Percentiles rank a stretch among this genome's conserved stretches.
Conservation (phyloP, 1,140 invertebrate genomes). For the Bombus superbus region DNA sequence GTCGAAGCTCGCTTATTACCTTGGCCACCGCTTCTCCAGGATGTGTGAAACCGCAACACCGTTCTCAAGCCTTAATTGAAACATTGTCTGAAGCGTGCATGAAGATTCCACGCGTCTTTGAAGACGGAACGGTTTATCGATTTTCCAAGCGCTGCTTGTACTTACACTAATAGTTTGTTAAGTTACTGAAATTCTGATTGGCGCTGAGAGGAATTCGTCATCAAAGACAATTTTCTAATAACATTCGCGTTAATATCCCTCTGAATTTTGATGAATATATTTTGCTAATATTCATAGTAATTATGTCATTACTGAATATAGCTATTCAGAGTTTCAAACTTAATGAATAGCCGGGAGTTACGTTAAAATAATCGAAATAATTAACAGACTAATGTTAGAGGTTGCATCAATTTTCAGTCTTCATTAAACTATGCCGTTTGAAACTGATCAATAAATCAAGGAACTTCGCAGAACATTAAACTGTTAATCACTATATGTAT, state of each 20-base stretch:
- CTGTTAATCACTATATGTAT: background rate
- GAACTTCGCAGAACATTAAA: background rate
- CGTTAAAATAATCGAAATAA: background rate
- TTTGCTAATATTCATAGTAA: too few species aligned
- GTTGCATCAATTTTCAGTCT: background rate
- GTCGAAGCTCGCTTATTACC: slow-evolving; percentile 55
- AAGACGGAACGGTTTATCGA: background rate
- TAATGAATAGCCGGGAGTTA: too few species aligned
- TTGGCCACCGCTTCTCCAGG: slow-evolving; percentile 17
- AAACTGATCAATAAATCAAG: background rate
- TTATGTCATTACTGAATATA: too few species aligned
- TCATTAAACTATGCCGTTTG: background rate
- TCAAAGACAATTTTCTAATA: too few species aligned
- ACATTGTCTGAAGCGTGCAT: slow-evolving; percentile 51
- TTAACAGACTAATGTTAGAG: too few species aligned
- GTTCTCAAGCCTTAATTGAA: slow-evolving; percentile 49
- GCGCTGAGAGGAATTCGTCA: too few species aligned
- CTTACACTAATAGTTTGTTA: background rate
- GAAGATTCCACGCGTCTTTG: slow-evolving; percentile 29
- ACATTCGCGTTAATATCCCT: too few species aligned
- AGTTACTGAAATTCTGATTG: background rate
- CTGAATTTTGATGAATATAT: too few species aligned
- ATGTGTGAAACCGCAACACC: slow-evolving; percentile 41
- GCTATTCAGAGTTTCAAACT: too few species aligned
- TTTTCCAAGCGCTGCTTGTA: background rate